These are phyloP conservation scores for Dasyornis broadbenti DNA, from an alignment of 2,113 vertebrate genomes.

Conservation along the genomic window DNA sequence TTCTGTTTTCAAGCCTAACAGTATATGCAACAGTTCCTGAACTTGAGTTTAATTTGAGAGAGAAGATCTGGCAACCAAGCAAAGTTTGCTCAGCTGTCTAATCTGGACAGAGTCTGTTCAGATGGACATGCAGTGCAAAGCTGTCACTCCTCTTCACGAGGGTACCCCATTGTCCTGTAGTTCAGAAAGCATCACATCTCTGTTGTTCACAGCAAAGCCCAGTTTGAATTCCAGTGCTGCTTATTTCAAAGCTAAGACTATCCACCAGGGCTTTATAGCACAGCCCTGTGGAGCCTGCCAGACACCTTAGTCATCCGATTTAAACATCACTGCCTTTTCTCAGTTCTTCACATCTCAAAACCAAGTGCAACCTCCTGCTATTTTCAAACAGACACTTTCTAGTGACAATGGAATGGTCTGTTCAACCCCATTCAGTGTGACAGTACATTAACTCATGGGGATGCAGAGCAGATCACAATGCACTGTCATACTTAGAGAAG, in stretches of 20 bases:
- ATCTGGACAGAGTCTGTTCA: neutral
- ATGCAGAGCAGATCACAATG: neutral
- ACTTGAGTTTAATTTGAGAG: neutral
- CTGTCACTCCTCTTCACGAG: neutral
- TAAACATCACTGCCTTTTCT: constrained; percentile 15
- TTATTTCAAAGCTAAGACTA: constrained; percentile 26
- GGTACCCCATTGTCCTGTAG: neutral
- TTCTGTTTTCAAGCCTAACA: neutral
- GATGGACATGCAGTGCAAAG: neutral
- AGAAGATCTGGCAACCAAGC: neutral
- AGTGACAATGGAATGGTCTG: neutral
- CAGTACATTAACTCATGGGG: neutral
- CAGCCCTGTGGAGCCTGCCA: constrained; percentile 13
- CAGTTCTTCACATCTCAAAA: constrained; percentile 10
- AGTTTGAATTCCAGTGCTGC: constrained; percentile 54
- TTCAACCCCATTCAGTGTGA: neutral
- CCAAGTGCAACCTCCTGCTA: neutral
- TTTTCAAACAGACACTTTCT: neutral
- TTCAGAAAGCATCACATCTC: neutral
- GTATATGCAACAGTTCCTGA: neutral
- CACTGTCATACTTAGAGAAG: neutral
- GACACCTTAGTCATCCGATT: constrained; percentile 32
- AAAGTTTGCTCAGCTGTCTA: neutral
- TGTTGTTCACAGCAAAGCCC: constrained; percentile 10
- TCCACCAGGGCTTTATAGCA: neutral